These are phyloP conservation scores for Chorisops tibialis DNA, from an alignment of 2,888 invertebrate genomes.

Conservation along the genomic window DNA sequence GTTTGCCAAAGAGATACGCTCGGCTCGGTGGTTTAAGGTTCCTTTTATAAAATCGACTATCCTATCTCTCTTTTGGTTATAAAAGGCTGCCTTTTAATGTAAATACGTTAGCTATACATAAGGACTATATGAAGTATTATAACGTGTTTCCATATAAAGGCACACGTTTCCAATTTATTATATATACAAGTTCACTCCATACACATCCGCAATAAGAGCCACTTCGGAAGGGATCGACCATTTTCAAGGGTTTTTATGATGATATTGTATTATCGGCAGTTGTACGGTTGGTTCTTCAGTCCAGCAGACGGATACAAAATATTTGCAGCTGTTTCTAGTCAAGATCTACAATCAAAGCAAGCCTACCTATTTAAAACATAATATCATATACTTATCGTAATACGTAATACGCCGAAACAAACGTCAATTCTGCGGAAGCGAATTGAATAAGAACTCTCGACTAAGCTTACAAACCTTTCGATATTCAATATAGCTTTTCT, in stretches of 20 bases:
- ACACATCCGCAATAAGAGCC: not conserved
- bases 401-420: not conserved
- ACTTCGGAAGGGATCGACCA: conserved; percentile 14
- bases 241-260: conserved; percentile 22
- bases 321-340: not conserved
- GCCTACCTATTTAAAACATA: too few relatives aligned
- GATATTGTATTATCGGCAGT: conserved; percentile 14
- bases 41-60: conserved; percentile 21
- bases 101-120: conserved; percentile 17
- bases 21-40: conserved; percentile 11
- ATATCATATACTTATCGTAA: not conserved
- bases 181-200: not conserved
- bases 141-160: conserved; percentile 9
- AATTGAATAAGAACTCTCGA: too few relatives aligned
- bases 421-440: too few relatives aligned
- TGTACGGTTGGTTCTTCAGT: not conserved
- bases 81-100: conserved; percentile 23
- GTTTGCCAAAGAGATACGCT: conserved; percentile 13
- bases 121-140: conserved; percentile 19
- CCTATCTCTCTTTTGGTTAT: conserved; percentile 16
- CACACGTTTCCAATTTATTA: conserved; percentile 12
- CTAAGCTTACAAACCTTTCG: too few relatives aligned
- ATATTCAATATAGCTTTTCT: too few relatives aligned
- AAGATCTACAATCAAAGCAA: not conserved
- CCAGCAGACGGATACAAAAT: not conserved